Base-by-base conservation (phyloP, 1,140 invertebrate genomes). In the Bacillus rossius region DNA sequence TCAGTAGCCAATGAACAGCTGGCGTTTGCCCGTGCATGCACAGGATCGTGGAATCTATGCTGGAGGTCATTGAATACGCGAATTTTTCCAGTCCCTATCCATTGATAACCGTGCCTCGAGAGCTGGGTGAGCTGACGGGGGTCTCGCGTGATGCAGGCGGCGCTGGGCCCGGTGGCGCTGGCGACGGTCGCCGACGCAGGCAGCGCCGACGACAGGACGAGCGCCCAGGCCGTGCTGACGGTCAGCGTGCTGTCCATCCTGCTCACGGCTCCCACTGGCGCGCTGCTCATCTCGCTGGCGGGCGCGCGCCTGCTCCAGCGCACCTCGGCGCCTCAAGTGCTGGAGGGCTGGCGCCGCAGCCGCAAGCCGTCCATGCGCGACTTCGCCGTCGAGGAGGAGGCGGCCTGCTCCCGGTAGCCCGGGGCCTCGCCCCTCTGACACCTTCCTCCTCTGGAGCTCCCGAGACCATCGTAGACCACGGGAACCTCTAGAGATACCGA, bases 231-330 rank as follows among this genome's bases (percentile, higher is more conserved):
- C 8, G 77, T 89, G 3, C 73, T 89, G 42, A 88, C 84, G 25
- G 73, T 89, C 13, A 89, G 86, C 69, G 87, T 96, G 5, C 75
- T 97, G 57, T 91, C 90, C 17, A 97, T 98, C 51, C 76, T 97
- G 1, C 73, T 96, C 43, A 96, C 94, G 0, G 94, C 94, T 0
- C 94, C 94, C 0, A 75, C 92, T 1, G 92, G 94, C 0, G 92
- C 93, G n/a, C 86, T 93, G 43, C 73, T 92, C 14, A 95, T 96
- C 57, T 85, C 88, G 0, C 65, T 94, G 1, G 77, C 83, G 0
- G 93, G 91, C 0, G 86, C 90, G 0, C 80, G 82, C 59, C 75
- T 97, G 14, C 77, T 97, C 59, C 84, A 77, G 64, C 85, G 81
- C 61, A 75, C 73, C 0, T 69, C 71, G 3, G 64, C 64, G 64